These are phyloP conservation scores for Helicorthomorpha holstii DNA, from an alignment of 1,140 invertebrate species.

Conservation along the genomic window DNA sequence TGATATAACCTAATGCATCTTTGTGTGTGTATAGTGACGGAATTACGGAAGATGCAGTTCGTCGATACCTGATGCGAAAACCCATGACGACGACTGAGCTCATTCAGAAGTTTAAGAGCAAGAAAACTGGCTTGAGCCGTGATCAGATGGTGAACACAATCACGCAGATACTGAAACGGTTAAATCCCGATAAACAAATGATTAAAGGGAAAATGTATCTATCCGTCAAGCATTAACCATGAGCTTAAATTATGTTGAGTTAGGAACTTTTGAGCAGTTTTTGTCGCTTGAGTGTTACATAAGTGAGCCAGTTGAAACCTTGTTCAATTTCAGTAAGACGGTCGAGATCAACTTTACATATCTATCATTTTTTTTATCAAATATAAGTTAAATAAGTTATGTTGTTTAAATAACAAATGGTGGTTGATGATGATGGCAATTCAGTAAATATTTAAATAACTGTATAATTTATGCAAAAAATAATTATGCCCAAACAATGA, in stretches of 20 bases:
- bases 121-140: constrained; percentile 73
- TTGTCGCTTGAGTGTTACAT: not conserved
- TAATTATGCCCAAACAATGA: no score
- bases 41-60: constrained; percentile 82
- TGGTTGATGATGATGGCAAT: no score
- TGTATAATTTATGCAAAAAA: not conserved
- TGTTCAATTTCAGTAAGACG: not conserved
- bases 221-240: constrained; percentile 38
- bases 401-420: no score
- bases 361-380: no score
- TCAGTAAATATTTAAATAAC: not conserved
- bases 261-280: not conserved
- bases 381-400: no score
- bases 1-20: not conserved
- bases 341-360: not conserved
- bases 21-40: constrained; percentile 52
- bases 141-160: constrained; percentile 82
- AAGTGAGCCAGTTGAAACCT: not conserved
- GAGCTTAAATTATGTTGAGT: not conserved
- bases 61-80: constrained; percentile 80
- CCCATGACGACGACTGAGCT: constrained; percentile 92
- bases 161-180: constrained; percentile 83
- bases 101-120: constrained; percentile 85
- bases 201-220: constrained; percentile 92
- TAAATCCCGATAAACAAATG: constrained; percentile 81